Evolutionary conservation across 2,797 vertebrate species (phyloP).

Genomic region (Austrolebias charrua): DNA sequence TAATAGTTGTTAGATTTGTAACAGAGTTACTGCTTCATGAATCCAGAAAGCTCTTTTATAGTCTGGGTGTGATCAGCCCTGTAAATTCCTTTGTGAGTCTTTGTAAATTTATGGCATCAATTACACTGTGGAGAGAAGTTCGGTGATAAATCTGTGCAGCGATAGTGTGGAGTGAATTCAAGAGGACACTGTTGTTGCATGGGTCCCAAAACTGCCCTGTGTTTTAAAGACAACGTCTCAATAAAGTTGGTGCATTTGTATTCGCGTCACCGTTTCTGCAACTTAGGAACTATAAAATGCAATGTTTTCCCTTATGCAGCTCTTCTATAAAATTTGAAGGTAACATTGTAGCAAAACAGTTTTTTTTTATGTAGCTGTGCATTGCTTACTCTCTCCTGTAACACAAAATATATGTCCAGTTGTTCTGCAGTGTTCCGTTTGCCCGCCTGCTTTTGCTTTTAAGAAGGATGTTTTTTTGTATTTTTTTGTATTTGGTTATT

Average conservation of each 20-base stretch:
- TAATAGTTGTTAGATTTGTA: slow-evolving; percentile 76
- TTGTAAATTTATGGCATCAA: slow-evolving; percentile 74
- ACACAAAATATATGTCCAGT: too few species aligned
- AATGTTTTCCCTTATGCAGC: slow-evolving; percentile 5
- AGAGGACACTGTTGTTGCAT: slow-evolving; percentile 30
- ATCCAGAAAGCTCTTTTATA: slow-evolving; percentile 63
- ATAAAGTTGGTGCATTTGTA: slow-evolving; percentile 41
- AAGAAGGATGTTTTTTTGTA: slow-evolving; percentile 26
- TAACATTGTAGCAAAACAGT: slow-evolving; percentile 27
- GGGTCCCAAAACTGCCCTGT: slow-evolving; percentile 30
- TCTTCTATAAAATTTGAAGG: slow-evolving; percentile 46
- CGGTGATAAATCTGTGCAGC: slow-evolving; percentile 58
- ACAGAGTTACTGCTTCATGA: slow-evolving; percentile 67
- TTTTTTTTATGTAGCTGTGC: slow-evolving; percentile 3
- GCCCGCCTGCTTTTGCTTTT: slow-evolving; percentile 16
- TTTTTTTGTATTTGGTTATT: slow-evolving; percentile 21
- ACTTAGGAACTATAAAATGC: slow-evolving; percentile 60
- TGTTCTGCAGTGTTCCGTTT: slow-evolving; percentile 29
- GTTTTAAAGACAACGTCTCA: slow-evolving; percentile 40
- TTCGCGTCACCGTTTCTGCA: slow-evolving; percentile 43
- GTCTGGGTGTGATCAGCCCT: slow-evolving; percentile 65
- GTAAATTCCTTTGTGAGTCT: slow-evolving; percentile 75
- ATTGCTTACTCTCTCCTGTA: slow-evolving; percentile 10
- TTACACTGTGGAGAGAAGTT: slow-evolving; percentile 57
- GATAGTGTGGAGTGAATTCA: slow-evolving; percentile 22